phyloP scores from a whole-genome alignment of 2,113 vertebrate species.

The Anarrhichthys ocellatus region DNA sequence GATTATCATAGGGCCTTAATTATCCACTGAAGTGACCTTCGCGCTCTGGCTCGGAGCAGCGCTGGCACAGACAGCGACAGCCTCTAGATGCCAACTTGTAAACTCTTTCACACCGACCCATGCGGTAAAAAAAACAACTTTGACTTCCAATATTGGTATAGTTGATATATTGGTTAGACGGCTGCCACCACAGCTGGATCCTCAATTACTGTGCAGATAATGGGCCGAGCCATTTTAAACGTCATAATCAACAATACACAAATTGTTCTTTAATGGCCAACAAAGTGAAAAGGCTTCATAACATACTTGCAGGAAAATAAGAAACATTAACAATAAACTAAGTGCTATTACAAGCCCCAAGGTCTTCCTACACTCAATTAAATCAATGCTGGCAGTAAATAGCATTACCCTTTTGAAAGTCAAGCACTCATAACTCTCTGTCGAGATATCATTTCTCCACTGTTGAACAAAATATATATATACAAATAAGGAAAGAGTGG shows the following conservation, averaged over 20 bases:
- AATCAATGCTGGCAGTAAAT: constrained; percentile 26
- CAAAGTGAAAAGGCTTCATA: constrained; percentile 40
- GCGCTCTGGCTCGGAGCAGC: constrained; percentile 25
- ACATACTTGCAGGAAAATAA: neutral
- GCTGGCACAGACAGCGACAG: constrained; percentile 27
- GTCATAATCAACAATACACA: constrained; percentile 52
- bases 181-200: constrained; percentile 38
- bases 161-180: constrained; percentile 33
- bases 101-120: neutral
- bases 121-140: neutral
- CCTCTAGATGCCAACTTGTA: constrained; percentile 33
- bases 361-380: constrained; percentile 14
- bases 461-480: neutral
- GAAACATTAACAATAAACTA: constrained; percentile 45
- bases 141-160: constrained; percentile 28
- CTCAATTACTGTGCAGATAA: constrained; percentile 44
- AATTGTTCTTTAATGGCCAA: constrained; percentile 52
- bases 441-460: neutral
- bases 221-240: constrained; percentile 38
- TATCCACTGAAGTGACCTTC: constrained; percentile 60
- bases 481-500: neutral
- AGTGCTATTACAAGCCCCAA: constrained; percentile 30
- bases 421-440: neutral
- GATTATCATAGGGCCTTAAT: constrained; percentile 61
- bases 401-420: constrained; percentile 17